Base-by-base conservation (phyloP, 2,113 vertebrate genomes). In the Ptilonorhynchus violaceus region DNA sequence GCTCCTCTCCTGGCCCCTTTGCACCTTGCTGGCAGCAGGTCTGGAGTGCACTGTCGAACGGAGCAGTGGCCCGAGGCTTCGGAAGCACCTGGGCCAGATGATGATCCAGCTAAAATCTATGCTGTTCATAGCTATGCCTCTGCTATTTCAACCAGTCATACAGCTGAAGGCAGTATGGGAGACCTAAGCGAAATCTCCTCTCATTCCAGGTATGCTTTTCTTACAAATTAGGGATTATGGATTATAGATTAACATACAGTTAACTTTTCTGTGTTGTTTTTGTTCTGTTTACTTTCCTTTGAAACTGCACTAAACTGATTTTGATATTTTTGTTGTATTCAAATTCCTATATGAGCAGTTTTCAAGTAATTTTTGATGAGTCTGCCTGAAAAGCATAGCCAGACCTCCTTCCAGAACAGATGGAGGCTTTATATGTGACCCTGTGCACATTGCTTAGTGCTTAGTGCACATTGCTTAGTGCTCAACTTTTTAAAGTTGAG, bases 111-210 rank as follows among this genome's bases (percentile, higher is more conserved):
- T 46, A 99, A 99, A 93, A 85, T 99, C 46, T 99, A 99, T 42
- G 80, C 98, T 16, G 97, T 98, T 3, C 99, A 99, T 13, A 92
- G 98, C 92, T 99, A 99, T 2, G 93, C 98, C 5, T 96, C 99
- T 2, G 98, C 98, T 31, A 96, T 99, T 70, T 97, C 98, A 3
- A 66, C 97, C 6, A 73, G 98, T 56, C 98, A 98, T 2, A 92
- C 96, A 6, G 98, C 98, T 0, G 98, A 99, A 4, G 98, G 99
- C 93, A 99, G 99, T 96, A 97, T 98, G 84, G 99, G 99, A 9
- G 99, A 99, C 98, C 98, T 99, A 63, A 99, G 99, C 12, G 99
- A 99, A 96, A 98, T 98, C 83, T 99, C 99, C 1, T 99, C 99
- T 35, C 99, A 99, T 79, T 99, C 99, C 89, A 99, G 99, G 99